A percentile compares a stretch with the other conserved stretches of the same genome.
phyloP scores from a whole-genome alignment of 2,888 invertebrate species.

The Protodeltote pygarga region DNA sequence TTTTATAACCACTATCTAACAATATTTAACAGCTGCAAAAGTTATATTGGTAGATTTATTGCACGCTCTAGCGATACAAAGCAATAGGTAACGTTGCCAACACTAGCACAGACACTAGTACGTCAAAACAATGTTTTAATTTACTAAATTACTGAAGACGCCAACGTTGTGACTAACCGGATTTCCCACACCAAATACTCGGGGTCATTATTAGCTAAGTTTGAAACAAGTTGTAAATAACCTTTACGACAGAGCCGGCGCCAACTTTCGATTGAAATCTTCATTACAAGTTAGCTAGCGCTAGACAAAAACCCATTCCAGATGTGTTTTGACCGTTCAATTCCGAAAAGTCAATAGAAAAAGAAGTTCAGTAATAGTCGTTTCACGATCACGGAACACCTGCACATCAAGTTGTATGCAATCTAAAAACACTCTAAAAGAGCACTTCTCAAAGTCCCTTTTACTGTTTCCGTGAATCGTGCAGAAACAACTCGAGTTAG shows the following conservation, averaged over 20 bases:
- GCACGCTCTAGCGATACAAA: constrained; percentile 25
- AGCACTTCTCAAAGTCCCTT: constrained; percentile 68
- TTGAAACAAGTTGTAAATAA: constrained; percentile 43
- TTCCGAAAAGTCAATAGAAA: constrained; percentile 60
- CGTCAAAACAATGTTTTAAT: constrained; percentile 47
- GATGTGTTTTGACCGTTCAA: constrained; percentile 55
- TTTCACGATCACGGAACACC: constrained; percentile 65
- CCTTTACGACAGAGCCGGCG: constrained; percentile 28
- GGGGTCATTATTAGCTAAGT: constrained; percentile 43
- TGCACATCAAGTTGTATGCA: constrained; percentile 57
- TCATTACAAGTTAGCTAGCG: constrained; percentile 26
- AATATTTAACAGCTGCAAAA: constrained; percentile 23
- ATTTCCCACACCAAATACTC: constrained; percentile 44
- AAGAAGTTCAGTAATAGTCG: constrained; percentile 57
- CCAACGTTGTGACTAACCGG: constrained; percentile 50
- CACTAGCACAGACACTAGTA: constrained; percentile 48
- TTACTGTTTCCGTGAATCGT: constrained; percentile 59
- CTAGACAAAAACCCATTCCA: constrained; percentile 37
- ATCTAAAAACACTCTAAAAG: constrained; percentile 68
- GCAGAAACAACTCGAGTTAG: constrained; percentile 57
- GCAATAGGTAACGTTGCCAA: constrained; percentile 46
- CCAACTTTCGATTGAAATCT: constrained; percentile 44
- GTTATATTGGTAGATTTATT: constrained; percentile 30
- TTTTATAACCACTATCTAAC: constrained; percentile 15
- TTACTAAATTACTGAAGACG: constrained; percentile 37